Evolutionary conservation across 1,140 invertebrate species (phyloP).

Genomic region (Pseudomyrmex cubaensis): DNA sequence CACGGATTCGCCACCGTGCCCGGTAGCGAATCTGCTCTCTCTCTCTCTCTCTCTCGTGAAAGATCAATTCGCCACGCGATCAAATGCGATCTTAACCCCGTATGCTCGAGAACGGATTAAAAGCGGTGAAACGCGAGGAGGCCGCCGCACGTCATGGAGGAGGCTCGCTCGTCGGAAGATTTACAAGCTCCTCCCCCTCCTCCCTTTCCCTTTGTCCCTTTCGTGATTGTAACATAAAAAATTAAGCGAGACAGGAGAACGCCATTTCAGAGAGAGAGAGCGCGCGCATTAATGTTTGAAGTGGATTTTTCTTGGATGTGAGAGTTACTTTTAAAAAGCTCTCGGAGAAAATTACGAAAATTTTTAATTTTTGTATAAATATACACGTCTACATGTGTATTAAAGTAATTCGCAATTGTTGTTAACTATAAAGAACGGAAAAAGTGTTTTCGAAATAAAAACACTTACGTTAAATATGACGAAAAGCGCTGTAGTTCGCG

Average conservation of each 20-base stretch:
- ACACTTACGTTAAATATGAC: neutral
- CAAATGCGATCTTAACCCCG: constrained; percentile 44
- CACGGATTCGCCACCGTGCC: constrained; percentile 28
- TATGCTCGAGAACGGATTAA: constrained; percentile 60
- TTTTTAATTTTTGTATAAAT: no score
- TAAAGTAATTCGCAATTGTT: no score
- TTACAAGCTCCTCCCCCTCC: constrained; percentile 12
- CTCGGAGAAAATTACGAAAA: neutral
- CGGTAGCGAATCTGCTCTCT: constrained; percentile 60
- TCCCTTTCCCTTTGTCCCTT: no score
- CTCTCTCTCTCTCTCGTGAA: constrained; percentile 59
- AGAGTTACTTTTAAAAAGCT: neutral
- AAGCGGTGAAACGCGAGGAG: constrained; percentile 32
- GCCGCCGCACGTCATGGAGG: neutral
- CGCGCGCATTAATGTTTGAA: neutral
- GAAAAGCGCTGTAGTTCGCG: neutral
- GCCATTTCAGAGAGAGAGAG: neutral
- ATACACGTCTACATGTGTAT: no score
- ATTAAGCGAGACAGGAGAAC: neutral
- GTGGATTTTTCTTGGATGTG: neutral
- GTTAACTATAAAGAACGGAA: no score
- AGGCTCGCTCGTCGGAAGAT: neutral
- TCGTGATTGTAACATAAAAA: neutral
- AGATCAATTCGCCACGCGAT: constrained; percentile 76
- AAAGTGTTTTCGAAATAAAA: no score